Conservation (phyloP, 2,888 invertebrate genomes). For the Lasius platythorax region DNA sequence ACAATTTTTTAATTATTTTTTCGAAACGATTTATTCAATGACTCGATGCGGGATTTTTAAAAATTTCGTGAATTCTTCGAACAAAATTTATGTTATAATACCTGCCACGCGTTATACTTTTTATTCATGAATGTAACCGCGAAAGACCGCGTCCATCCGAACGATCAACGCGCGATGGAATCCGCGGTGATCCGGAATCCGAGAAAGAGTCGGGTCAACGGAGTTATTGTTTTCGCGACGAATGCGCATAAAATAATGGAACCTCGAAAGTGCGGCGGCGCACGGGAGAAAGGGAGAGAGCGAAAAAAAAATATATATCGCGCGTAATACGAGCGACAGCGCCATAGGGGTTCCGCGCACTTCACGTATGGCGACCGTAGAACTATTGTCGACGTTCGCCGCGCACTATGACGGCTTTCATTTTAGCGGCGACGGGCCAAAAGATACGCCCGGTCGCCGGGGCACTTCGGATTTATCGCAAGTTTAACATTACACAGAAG, state of each 20-base stretch:
- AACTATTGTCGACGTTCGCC: constrained; percentile 75
- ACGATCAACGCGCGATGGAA: constrained; percentile 19
- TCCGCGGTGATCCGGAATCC: constrained; percentile 37
- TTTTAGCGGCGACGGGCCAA: constrained; percentile 54
- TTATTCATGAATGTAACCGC: background rate
- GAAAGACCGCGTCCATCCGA: background rate
- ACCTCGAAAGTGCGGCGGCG: constrained; percentile 77
- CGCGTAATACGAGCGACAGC: constrained; percentile 81
- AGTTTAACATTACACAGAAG: constrained; percentile 84
- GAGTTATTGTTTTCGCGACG: constrained; percentile 81
- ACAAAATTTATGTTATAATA: background rate
- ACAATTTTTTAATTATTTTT: background rate
- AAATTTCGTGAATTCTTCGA: background rate
- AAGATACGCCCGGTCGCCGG: constrained; percentile 56
- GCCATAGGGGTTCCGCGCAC: constrained; percentile 80
- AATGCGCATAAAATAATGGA: constrained; percentile 84
- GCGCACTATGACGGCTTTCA: constrained; percentile 27
- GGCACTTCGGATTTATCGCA: constrained; percentile 84
- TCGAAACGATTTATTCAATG: background rate
- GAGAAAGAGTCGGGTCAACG: constrained; percentile 68
- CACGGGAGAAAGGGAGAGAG: constrained; percentile 55
- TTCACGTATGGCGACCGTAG: constrained; percentile 67
- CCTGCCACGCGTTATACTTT: background rate
- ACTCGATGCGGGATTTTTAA: background rate
- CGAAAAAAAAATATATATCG: constrained; percentile 77